phyloP scores from a whole-genome alignment of 2,113 vertebrate genomes.

The Melanerpes formicivorus region DNA sequence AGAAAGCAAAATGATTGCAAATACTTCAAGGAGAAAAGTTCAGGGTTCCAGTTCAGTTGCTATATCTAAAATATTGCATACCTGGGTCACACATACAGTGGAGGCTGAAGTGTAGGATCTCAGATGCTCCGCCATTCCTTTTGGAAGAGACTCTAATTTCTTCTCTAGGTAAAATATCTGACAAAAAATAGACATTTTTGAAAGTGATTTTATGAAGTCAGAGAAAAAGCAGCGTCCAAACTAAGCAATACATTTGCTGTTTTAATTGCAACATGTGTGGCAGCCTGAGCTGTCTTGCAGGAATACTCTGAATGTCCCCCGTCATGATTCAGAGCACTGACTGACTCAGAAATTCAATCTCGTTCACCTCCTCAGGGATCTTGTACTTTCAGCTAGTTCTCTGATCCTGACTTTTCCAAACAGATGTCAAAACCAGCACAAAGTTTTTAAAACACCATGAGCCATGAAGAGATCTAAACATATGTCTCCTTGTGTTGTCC shows the following conservation, averaged over 20 bases:
- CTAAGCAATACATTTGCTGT: not conserved
- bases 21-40: not conserved
- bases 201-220: not conserved
- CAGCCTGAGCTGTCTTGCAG: not conserved
- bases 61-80: not conserved
- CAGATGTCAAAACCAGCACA: not conserved
- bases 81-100: not conserved
- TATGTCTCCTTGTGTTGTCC: not conserved
- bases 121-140: not conserved
- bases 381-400: not conserved
- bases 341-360: not conserved
- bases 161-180: not conserved
- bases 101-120: not conserved
- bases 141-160: not conserved
- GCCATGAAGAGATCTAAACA: not conserved
- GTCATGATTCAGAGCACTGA: not conserved
- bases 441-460: not conserved
- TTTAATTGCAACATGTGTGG: not conserved
- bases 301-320: not conserved
- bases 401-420: not conserved
- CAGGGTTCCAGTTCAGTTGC: not conserved
- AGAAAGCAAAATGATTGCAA: not conserved
- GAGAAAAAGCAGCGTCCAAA: not conserved
- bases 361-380: not conserved
- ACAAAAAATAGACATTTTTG: not conserved